Evolutionary conservation across 2,888 invertebrate genomes (phyloP), one percentile per base, ranked within the genome.

Genomic region (Ditula angustiorana): DNA sequence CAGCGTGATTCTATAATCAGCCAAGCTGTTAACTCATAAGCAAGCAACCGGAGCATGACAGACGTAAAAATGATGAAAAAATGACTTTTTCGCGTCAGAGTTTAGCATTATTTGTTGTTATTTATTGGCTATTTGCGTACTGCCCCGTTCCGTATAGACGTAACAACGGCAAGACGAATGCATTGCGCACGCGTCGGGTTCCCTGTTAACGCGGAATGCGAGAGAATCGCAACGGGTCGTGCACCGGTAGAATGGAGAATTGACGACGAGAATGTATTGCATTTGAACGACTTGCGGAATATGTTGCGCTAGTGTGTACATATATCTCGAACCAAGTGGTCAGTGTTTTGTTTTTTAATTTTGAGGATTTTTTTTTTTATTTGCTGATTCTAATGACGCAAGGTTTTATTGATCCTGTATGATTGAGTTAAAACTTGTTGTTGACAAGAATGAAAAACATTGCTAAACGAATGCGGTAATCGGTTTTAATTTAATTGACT

Each of bases 171-270:
- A 70, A 75, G 75, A 74, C 77, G 68, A 79, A 75, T 75, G 69
- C 74, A 73, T 75, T 76, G 73, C 73, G 72, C 71, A 72, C 73
- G 53, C 53, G 23, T 35, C 23, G 74, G 74, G 76, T 83, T 80
- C 80, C 75, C 75, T 73, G 77, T 73, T 76, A 77, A 74, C 65
- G 70, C 67, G 83, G 87, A 85, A 86, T 88, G 86, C 82, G 81
- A 81, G 76, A 79, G 81, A 82, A 80, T 83, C 80, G 81, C 78
- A 72, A 53, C 46, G 80, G 83, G 83, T 83, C 85, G 81, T 85
- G 81, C 82, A 86, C 81, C 79, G 71, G 68, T 76, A 66, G 83
- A 82, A 85, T 83, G 76, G 83, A 76, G 79, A 83, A 80, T 82
- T 79, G 75, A 78, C 84, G 88, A 88, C 87, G 88, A 89, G 79